These are phyloP conservation scores for Oppia nitens DNA, from an alignment of 1,140 invertebrate genomes.

Conservation along the genomic window DNA sequence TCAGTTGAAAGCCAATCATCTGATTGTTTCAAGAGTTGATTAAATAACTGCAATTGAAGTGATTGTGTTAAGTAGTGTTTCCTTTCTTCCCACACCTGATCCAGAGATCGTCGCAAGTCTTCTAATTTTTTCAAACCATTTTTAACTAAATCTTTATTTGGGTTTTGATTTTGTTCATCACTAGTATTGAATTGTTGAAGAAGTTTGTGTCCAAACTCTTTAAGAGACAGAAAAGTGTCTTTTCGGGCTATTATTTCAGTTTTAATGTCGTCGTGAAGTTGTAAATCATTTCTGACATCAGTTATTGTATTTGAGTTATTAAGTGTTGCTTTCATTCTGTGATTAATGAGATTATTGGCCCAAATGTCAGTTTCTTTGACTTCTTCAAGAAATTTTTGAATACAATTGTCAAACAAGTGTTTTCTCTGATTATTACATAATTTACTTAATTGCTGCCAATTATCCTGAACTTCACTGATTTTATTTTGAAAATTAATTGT, in stretches of 20 bases:
- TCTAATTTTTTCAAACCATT: slow-evolving; percentile 46
- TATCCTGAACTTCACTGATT: slow-evolving; percentile 42
- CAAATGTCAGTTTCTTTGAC: too few species aligned
- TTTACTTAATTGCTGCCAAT: slow-evolving; percentile 52
- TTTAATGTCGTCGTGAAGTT: slow-evolving; percentile 66
- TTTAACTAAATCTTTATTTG: slow-evolving; percentile 24
- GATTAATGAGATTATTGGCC: too few species aligned
- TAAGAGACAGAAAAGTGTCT: slow-evolving; percentile 54
- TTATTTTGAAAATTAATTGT: slow-evolving; percentile 46
- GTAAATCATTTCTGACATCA: slow-evolving; percentile 72
- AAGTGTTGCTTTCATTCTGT: too few species aligned
- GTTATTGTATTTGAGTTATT: too few species aligned
- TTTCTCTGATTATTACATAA: slow-evolving; percentile 37
- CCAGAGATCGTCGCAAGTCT: slow-evolving; percentile 43
- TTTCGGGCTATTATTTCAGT: slow-evolving; percentile 85
- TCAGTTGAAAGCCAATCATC: slow-evolving; percentile 72
- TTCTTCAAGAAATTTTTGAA: too few species aligned
- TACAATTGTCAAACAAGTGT: slow-evolving; percentile 46
- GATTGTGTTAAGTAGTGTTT: slow-evolving; percentile 81
- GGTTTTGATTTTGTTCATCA: slow-evolving; percentile 31
- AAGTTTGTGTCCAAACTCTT: slow-evolving; percentile 50
- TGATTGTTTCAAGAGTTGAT: slow-evolving; percentile 81
- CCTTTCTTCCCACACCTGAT: slow-evolving; percentile 68
- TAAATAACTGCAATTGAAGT: slow-evolving; percentile 83
- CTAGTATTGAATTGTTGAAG: slow-evolving; percentile 25